phyloP scores from a whole-genome alignment of 2,113 vertebrate genomes.

The Lanius ludovicianus region DNA sequence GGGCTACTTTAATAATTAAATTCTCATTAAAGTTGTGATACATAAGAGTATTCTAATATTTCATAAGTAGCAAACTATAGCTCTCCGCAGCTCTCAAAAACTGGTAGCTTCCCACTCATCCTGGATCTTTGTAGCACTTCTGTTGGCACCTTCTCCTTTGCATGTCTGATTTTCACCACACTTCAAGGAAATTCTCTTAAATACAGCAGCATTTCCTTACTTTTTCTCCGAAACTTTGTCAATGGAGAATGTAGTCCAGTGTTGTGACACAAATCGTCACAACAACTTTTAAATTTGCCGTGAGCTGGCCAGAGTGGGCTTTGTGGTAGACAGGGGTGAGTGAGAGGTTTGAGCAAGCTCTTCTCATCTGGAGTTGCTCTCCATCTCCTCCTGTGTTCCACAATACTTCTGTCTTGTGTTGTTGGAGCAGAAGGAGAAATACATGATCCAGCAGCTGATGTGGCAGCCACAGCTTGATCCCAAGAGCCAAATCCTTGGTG shows the following conservation, averaged over 20 bases:
- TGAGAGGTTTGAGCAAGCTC: not conserved
- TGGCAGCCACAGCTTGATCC: not conserved
- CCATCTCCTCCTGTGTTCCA: not conserved
- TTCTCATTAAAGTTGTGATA: not conserved
- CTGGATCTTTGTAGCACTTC: not conserved
- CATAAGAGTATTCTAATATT: not conserved
- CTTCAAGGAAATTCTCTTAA: not conserved
- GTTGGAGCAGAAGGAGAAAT: not conserved
- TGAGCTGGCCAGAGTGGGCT: not conserved
- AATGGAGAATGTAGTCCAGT: accelerated
- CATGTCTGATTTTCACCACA: not conserved
- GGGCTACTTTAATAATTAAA: constrained; percentile 13
- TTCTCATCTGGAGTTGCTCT: not conserved
- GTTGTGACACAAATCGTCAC: not conserved
- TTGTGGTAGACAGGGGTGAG: not conserved
- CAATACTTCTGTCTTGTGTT: accelerated
- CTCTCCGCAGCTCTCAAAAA: not conserved
- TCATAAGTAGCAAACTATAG: not conserved
- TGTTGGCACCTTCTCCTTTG: not conserved
- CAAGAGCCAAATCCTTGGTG: not conserved
- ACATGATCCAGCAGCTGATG: not conserved
- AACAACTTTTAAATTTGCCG: not conserved
- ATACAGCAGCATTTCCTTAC: accelerated
- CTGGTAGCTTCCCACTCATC: not conserved
- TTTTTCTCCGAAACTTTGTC: not conserved